These are phyloP conservation scores for Centropus bengalensis DNA, from an alignment of 2,113 vertebrate genomes.

Conservation along the genomic window DNA sequence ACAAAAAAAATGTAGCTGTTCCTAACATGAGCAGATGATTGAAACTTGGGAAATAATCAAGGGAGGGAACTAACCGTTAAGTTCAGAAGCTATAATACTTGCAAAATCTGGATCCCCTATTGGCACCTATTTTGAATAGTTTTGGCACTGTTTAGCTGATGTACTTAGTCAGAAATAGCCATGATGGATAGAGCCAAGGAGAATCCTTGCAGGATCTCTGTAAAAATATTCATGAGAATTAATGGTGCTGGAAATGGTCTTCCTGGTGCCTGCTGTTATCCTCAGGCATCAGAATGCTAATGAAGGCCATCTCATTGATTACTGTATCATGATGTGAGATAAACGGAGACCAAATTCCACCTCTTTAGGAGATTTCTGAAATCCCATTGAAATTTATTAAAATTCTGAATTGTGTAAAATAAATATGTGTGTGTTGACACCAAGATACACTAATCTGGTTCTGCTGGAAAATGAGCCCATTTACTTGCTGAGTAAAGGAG, in stretches of 20 bases:
- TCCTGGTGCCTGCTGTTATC: neutral
- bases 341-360: neutral
- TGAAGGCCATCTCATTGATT: neutral
- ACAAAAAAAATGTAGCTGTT: neutral
- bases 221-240: constrained; percentile 14
- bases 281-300: neutral
- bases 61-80: neutral
- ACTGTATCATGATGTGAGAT: neutral
- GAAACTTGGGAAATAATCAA: neutral
- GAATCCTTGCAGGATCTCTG: neutral
- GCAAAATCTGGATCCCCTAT: neutral
- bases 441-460: neutral
- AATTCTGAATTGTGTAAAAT: neutral
- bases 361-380: neutral
- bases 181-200: neutral
- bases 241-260: neutral
- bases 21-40: neutral
- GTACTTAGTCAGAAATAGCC: neutral
- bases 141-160: neutral
- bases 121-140: neutral
- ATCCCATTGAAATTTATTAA: neutral
- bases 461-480: neutral
- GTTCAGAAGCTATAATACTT: neutral
- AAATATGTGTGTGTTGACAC: neutral
- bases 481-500: neutral